A percentile compares a stretch with the other conserved stretches of the same genome.
phyloP scores from a whole-genome alignment of 2,888 invertebrate genomes.

The Gnatocerus cornutus region DNA sequence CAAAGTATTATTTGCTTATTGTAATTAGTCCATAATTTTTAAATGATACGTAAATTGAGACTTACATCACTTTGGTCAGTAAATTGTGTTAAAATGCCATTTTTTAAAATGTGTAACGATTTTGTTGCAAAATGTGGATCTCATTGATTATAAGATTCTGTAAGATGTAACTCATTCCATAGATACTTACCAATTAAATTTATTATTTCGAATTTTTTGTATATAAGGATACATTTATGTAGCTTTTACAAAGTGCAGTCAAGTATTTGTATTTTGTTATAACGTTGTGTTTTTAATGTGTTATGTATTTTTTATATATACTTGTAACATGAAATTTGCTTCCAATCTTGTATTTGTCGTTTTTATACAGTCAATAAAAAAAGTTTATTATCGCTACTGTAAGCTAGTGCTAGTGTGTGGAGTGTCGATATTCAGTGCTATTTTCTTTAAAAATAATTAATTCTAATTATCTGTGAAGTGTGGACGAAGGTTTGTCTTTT shows the following conservation, averaged over 20 bases:
- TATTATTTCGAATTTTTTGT: conserved; percentile 37
- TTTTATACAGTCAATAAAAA: conserved; percentile 59
- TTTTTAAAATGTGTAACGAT: conserved; percentile 3
- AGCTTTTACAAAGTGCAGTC: conserved; percentile 35
- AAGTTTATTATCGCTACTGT: conserved; percentile 51
- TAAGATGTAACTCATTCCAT: conserved; percentile 30
- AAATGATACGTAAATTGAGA: neutral
- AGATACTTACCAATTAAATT: conserved; percentile 13
- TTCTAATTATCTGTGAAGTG: too few species aligned
- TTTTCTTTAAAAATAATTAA: too few species aligned
- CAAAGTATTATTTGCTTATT: conserved; percentile 3
- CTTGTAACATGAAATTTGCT: conserved; percentile 56
- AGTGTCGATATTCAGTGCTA: too few species aligned
- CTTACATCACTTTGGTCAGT: conserved; percentile 33
- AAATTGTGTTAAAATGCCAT: conserved; percentile 5
- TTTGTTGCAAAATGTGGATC: conserved; percentile 15
- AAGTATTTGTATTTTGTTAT: conserved; percentile 46
- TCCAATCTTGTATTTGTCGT: conserved; percentile 60
- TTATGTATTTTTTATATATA: conserved; percentile 56
- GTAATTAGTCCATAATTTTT: neutral
- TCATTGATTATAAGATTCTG: conserved; percentile 4
- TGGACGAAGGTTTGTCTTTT: too few species aligned
- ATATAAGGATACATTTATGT: conserved; percentile 33
- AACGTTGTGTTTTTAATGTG: conserved; percentile 51
- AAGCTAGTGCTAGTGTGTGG: too few species aligned